Evolutionary conservation across 2,113 vertebrate genomes (phyloP).

Genomic region (Eretmochelys imbricata): DNA sequence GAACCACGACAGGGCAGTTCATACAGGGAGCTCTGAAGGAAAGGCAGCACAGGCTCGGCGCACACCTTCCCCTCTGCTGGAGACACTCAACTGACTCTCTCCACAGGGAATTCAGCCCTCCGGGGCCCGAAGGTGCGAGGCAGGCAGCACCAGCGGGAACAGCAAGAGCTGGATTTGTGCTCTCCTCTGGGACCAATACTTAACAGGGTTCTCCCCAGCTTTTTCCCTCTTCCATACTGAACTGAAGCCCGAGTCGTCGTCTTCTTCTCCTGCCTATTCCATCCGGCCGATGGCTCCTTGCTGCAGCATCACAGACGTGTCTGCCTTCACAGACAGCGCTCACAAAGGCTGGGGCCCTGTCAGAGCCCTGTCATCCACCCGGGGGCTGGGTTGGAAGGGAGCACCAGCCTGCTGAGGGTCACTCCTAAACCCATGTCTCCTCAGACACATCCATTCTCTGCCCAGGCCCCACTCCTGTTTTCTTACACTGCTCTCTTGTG

Average conservation of each 20-base stretch:
- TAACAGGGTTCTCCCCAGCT: neutral
- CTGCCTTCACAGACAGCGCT: neutral
- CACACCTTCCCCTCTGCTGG: neutral
- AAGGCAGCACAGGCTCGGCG: neutral
- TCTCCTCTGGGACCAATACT: neutral
- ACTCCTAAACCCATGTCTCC: too few relatives aligned
- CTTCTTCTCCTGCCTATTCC: neutral
- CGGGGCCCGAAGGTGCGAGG: neutral
- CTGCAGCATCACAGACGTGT: neutral
- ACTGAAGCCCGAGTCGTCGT: neutral
- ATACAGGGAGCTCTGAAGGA: neutral
- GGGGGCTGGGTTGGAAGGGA: neutral
- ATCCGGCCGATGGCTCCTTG: neutral
- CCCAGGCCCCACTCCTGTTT: neutral
- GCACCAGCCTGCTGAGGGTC: too few relatives aligned
- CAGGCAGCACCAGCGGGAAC: neutral
- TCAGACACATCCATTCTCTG: neutral
- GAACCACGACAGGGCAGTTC: neutral
- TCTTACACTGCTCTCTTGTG: neutral
- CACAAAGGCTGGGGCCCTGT: neutral
- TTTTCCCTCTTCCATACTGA: neutral
- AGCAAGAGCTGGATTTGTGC: neutral
- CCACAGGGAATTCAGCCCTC: neutral
- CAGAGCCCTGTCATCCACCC: too few relatives aligned
- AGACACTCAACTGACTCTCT: neutral